phyloP scores from a whole-genome alignment of 2,797 vertebrate genomes.

The Intellagama lesueurii region DNA sequence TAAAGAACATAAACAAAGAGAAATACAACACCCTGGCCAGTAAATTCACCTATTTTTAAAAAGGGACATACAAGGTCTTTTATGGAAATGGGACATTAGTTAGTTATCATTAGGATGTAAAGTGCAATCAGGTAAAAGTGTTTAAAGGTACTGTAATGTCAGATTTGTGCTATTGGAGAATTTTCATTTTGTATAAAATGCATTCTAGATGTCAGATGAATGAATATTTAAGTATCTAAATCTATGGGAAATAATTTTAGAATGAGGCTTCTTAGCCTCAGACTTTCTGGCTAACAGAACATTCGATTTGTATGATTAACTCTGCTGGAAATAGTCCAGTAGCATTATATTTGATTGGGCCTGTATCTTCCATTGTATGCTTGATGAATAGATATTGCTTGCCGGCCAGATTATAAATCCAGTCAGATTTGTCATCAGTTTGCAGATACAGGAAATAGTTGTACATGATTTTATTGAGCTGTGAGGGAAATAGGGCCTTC shows the following conservation, averaged over 20 bases:
- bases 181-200: constrained; percentile 8
- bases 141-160: neutral
- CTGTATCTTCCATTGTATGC: constrained; percentile 2
- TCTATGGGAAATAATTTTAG: neutral
- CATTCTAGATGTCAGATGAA: neutral
- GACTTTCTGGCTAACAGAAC: neutral
- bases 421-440: constrained; percentile 40
- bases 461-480: constrained; percentile 23
- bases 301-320: constrained; percentile 28
- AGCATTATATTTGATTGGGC: constrained; percentile 14
- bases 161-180: neutral
- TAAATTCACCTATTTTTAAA: neutral
- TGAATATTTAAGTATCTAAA: neutral
- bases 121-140: neutral
- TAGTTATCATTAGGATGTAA: neutral
- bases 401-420: constrained; percentile 43
- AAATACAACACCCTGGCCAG: too few species aligned
- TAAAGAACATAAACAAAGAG: neutral
- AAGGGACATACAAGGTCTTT: neutral
- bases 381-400: constrained; percentile 19
- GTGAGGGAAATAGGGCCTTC: neutral
- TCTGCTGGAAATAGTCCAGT: constrained; percentile 39
- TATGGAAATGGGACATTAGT: neutral
- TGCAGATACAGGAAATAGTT: constrained; percentile 45
- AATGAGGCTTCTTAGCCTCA: neutral